Evolutionary conservation across 2,113 vertebrate genomes (phyloP).

Genomic region (Lynx canadensis): DNA sequence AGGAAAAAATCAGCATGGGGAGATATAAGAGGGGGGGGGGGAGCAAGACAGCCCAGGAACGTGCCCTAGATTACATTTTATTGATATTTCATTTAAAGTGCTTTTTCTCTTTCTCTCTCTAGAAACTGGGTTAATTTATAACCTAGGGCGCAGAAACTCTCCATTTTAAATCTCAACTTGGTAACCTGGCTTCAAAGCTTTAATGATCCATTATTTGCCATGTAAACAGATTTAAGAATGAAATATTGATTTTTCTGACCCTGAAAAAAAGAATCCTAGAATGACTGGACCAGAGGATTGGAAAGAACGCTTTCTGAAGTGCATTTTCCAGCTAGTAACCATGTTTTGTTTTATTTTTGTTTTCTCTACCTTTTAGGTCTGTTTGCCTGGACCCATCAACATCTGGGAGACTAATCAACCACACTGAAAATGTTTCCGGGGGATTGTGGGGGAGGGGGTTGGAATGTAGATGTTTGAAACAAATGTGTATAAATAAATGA

Average conservation of each 20-base stretch:
- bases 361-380: conserved; percentile 81
- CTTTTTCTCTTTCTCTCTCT: conserved; percentile 55
- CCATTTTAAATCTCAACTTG: conserved; percentile 69
- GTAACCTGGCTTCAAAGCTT: conserved; percentile 65
- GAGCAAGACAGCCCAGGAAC: conserved; percentile 20
- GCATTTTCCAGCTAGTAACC: conserved; percentile 75
- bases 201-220: conserved; percentile 54
- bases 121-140: conserved; percentile 67
- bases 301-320: conserved; percentile 47
- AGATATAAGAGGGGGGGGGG: neutral
- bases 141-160: conserved; percentile 40
- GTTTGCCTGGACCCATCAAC: conserved; percentile 80
- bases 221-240: conserved; percentile 70
- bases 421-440: conserved; percentile 51
- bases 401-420: conserved; percentile 71
- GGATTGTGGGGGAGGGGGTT: conserved; percentile 39
- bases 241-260: conserved; percentile 62
- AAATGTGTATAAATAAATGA: conserved; percentile 77
- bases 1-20: conserved; percentile 22
- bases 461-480: conserved; percentile 78
- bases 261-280: neutral
- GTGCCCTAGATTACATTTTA: conserved; percentile 74
- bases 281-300: conserved; percentile 15
- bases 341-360: conserved; percentile 67
- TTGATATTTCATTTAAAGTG: conserved; percentile 78